Evolutionary conservation across 1,140 invertebrate genomes (phyloP), one percentile per base, ranked within the genome.

Genomic region (Globodera rostochiensis): DNA sequence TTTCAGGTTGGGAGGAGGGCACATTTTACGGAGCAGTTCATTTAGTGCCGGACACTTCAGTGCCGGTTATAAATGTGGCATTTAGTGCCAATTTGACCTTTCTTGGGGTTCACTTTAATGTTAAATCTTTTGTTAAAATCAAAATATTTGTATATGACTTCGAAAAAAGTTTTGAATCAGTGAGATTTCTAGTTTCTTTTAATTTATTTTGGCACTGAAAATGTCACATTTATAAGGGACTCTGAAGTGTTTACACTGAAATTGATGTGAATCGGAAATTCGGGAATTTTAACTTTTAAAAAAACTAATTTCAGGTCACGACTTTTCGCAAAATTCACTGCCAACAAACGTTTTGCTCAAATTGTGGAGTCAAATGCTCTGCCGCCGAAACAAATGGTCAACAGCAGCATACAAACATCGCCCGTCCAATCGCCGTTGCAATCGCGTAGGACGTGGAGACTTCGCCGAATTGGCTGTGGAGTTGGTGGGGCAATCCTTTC

Each of bases 311-410:
- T 47, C n/a, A 85, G 83, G 75, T 74, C 86, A 25, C 81, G 83
- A 46, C 21, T 85, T 53, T 85, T 87, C 46, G 86, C 86, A 0
- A 87, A 87, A 73, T 86, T 86, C 73, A 85, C 86, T 60, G 81
- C 85, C 50, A 86, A 86, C 74, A 64, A 73, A 49, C 64, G 83
- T 70, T 84, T 87, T 19, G 67, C 73, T 15, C n/a, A 82, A 73
- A 64, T 87, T 60, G 80, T 87, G 53, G 79, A 86, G 36, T 66
- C 83, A 21, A 74, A 73, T 49, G 57, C 77, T n/a, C 25, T 83
- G 0, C 21, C 80, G 25, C 46, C 78, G 13, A 77, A 75, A 47
- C 86, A 84, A 67, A 85, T 87, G 84, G 85, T 86, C 47, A 84
- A 45, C 57, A 74, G 47, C 73, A 76, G 75, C 47, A 82, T 83